Base-by-base conservation (phyloP, 2,797 vertebrate genomes). In the Danio kyathit region DNA sequence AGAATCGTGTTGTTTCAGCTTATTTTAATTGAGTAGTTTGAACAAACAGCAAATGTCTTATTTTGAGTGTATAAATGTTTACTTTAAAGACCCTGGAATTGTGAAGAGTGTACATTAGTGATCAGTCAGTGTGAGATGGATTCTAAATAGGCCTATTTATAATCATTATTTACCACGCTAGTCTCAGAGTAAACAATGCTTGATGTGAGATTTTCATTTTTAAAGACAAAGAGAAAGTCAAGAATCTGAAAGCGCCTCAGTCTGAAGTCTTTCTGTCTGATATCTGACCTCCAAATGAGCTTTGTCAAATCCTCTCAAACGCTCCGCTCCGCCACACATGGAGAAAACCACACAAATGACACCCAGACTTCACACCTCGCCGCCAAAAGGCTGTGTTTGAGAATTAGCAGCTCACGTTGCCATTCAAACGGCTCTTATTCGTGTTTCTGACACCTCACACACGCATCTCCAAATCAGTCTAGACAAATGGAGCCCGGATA, bases 301-400 rank as follows among this genome's bases (percentile, higher is more conserved):
- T 60, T 43, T 21, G 54, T 3, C 9, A n/a, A 52, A 69, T 70
- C 48, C 57, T 74, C 64, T 11, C 0, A 17, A 76, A 13, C 29
- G 54, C 51, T 7, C 46, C 40, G n/a, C 29, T 78, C 74, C 43
- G 48, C 71, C 41, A 76, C 89, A 88, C 90, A 88, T 87, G 86
- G 87, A 88, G 88, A 69, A 80, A 57, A 48, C 60, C 77, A 48
- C 41, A 5, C 60, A 51, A n/a, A 40, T 57, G 72, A 66, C 78
- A 74, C 60, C 51, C 56, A 57, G 59, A 69, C 87, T 85, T 93
- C 89, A 87, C 93, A 90, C 91, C 87, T 90, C 51, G 0, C 84
- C 88, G 90, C 87, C 91, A 93, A 94, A 93, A 93, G 91, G 91
- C 92, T 63, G 6, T 76, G 89, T 85, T 86, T 89, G 89, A 85